Evolutionary conservation across 2,113 vertebrate species (phyloP).

Genomic region (Pituophis catenifer): DNA sequence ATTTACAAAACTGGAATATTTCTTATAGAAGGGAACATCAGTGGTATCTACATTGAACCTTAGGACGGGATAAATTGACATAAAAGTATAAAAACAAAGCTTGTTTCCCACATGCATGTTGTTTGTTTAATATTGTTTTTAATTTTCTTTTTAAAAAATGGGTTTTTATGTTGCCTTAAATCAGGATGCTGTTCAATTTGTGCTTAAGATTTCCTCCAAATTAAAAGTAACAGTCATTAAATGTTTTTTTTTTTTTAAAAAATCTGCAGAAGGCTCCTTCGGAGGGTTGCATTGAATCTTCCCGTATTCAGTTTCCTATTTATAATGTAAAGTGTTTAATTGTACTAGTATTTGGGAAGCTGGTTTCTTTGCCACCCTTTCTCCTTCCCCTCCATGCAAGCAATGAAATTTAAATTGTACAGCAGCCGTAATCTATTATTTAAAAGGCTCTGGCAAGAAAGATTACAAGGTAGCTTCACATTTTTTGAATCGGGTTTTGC

Average conservation of each 20-base stretch:
- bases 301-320: conserved; percentile 52
- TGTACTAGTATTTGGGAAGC: conserved; percentile 62
- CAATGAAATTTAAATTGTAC: conserved; percentile 74
- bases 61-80: neutral
- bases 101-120: neutral
- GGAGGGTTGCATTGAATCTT: neutral
- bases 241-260: neutral
- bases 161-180: conserved; percentile 23
- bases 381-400: conserved; percentile 47
- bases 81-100: neutral
- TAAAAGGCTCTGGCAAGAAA: conserved; percentile 74
- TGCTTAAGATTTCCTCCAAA: neutral
- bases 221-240: neutral
- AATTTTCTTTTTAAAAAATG: neutral
- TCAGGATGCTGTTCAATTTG: conserved; percentile 4
- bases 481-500: conserved; percentile 78
- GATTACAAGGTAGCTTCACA: conserved; percentile 81
- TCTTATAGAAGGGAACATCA: neutral
- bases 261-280: neutral
- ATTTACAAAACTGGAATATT: conserved; percentile 15
- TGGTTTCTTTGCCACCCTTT: conserved; percentile 33
- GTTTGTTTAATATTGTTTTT: neutral
- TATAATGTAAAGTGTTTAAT: conserved; percentile 50
- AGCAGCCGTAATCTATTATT: conserved; percentile 79
- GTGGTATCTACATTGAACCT: neutral